Evolutionary conservation across 2,888 invertebrate species (phyloP).

Genomic region (Agrotis ipsilon): DNA sequence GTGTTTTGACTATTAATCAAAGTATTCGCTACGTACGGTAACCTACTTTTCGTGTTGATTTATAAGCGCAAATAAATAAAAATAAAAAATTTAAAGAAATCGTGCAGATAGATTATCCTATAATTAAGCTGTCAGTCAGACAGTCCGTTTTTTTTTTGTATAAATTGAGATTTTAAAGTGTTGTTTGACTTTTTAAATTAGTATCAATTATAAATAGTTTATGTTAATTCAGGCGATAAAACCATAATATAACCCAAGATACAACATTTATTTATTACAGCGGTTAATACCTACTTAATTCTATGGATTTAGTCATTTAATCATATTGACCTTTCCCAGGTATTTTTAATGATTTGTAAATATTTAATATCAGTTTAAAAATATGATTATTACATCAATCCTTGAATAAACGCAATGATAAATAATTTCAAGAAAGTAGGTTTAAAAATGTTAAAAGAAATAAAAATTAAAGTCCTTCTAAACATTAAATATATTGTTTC

Average conservation of each 20-base stretch:
- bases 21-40: conserved; percentile 21
- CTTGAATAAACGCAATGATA: background rate
- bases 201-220: conserved; percentile 12
- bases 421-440: conserved; percentile 1
- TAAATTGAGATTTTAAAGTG: conserved; percentile 21
- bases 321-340: conserved; percentile 4
- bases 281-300: conserved; percentile 12
- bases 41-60: conserved; percentile 34
- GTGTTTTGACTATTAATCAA: conserved; percentile 41
- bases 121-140: conserved; percentile 29
- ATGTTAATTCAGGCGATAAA: conserved; percentile 34
- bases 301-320: conserved; percentile 10
- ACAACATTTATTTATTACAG: conserved; percentile 17
- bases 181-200: conserved; percentile 4
- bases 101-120: conserved; percentile 28
- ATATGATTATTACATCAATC: background rate
- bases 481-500: conserved; percentile 18
- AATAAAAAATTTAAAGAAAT: conserved; percentile 10
- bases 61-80: conserved; percentile 24
- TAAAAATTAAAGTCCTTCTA: conserved; percentile 1
- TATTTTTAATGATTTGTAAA: conserved; percentile 4
- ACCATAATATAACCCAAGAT: conserved; percentile 15
- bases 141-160: background rate
- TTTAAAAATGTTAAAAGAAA: background rate
- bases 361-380: background rate